Percentiles rank a stretch among this genome's conserved stretches.
These are phyloP conservation scores for Coracias cyanogaster DNA, from an alignment of 2,797 vertebrate species.

Conservation along the genomic window DNA sequence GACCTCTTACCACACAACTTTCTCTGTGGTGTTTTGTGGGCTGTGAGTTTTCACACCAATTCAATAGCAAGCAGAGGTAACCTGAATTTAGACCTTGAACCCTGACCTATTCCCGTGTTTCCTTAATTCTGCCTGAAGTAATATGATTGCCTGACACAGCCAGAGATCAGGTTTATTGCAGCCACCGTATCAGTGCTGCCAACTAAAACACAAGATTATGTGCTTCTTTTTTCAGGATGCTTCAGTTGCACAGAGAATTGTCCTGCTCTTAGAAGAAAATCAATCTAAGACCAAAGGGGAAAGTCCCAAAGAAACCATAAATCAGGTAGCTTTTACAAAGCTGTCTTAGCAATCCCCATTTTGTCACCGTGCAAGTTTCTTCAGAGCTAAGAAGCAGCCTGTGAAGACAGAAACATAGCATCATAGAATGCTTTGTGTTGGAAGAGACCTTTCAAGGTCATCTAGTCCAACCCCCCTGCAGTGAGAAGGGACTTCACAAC, in stretches of 20 bases:
- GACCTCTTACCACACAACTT: background rate
- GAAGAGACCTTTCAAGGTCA: background rate
- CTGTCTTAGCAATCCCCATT: background rate
- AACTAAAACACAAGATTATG: background rate
- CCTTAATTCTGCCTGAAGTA: background rate
- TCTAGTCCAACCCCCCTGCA: background rate
- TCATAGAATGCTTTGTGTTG: background rate
- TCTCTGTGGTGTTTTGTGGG: background rate
- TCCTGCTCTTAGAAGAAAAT: background rate
- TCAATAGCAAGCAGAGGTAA: background rate
- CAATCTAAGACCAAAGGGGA: accelerated
- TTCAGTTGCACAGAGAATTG: background rate
- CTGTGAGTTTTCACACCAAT: background rate
- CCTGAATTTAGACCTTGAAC: background rate
- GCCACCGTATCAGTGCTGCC: background rate
- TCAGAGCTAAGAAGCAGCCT: background rate
- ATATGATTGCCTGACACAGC: background rate
- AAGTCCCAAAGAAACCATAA: background rate
- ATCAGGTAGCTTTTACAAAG: background rate
- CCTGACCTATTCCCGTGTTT: background rate
- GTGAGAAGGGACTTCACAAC: no score
- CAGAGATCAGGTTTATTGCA: background rate
- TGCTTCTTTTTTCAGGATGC: background rate
- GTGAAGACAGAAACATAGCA: background rate
- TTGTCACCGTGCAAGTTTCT: background rate